A percentile compares a stretch with the other conserved stretches of the same genome.
Evolutionary conservation across 2,113 vertebrate genomes (phyloP).

Genomic region (Peromyscus maniculatus): DNA sequence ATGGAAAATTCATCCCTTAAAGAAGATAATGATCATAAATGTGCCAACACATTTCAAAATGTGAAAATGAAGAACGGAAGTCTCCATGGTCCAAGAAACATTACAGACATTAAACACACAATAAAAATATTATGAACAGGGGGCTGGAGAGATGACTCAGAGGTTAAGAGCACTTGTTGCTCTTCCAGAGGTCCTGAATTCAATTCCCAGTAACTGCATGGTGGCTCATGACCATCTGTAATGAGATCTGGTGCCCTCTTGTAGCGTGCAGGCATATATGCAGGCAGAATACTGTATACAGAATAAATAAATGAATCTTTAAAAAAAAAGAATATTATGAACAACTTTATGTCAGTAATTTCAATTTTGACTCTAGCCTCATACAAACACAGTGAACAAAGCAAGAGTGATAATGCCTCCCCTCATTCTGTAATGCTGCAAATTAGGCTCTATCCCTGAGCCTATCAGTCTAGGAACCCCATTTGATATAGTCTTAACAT

Average conservation of each 20-base stretch:
- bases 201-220: too few species aligned
- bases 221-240: too few species aligned
- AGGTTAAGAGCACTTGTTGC: too few species aligned
- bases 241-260: too few species aligned
- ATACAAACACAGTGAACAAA: not conserved
- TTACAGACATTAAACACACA: not conserved
- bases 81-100: not conserved
- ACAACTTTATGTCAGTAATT: constrained; percentile 7
- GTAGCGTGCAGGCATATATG: too few species aligned
- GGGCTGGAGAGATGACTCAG: too few species aligned
- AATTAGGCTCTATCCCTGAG: not conserved
- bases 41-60: not conserved
- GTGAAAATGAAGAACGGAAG: not conserved
- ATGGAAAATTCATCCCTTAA: not conserved
- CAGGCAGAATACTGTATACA: too few species aligned
- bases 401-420: not conserved
- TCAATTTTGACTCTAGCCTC: not conserved
- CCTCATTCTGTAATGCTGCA: not conserved
- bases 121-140: not conserved
- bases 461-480: not conserved
- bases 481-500: not conserved
- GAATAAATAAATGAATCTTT: too few species aligned
- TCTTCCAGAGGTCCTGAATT: too few species aligned
- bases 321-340: not conserved
- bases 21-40: constrained; percentile 28